Evolutionary conservation across 2,797 vertebrate genomes (phyloP).

Genomic region (Hoplostethus atlanticus): DNA sequence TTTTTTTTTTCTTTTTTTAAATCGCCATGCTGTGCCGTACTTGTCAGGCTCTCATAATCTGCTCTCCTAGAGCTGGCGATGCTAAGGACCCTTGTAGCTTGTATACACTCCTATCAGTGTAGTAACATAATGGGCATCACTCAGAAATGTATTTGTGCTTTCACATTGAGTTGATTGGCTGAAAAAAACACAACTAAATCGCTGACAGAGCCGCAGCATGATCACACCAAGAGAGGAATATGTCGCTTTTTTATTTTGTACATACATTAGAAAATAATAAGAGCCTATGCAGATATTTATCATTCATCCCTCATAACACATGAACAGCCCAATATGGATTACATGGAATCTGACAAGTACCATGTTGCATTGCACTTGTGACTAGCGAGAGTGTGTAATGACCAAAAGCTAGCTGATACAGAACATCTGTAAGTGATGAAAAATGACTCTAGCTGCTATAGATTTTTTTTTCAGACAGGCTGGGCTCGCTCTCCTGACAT

Average conservation of each 20-base stretch:
- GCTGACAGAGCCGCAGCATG: background rate
- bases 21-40: slow-evolving; percentile 48
- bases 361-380: slow-evolving; percentile 17
- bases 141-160: slow-evolving; percentile 29
- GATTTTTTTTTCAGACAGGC: slow-evolving; percentile 49
- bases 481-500: slow-evolving; percentile 63
- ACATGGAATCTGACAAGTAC: slow-evolving; percentile 17
- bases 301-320: background rate
- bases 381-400: slow-evolving; percentile 14
- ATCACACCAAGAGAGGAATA: slow-evolving; percentile 6
- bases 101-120: slow-evolving; percentile 15
- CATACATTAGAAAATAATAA: background rate
- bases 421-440: slow-evolving; percentile 49
- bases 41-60: slow-evolving; percentile 63
- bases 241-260: slow-evolving; percentile 5
- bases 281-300: background rate
- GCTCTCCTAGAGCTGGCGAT: slow-evolving; percentile 45
- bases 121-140: background rate
- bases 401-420: slow-evolving; percentile 35
- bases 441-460: slow-evolving; percentile 45
- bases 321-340: slow-evolving; percentile 3
- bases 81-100: slow-evolving; percentile 30
- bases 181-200: background rate
- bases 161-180: background rate
- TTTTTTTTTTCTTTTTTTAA: slow-evolving; percentile 30